Conservation (phyloP, 2,888 invertebrate species). For the Emmelina monodactyla region DNA sequence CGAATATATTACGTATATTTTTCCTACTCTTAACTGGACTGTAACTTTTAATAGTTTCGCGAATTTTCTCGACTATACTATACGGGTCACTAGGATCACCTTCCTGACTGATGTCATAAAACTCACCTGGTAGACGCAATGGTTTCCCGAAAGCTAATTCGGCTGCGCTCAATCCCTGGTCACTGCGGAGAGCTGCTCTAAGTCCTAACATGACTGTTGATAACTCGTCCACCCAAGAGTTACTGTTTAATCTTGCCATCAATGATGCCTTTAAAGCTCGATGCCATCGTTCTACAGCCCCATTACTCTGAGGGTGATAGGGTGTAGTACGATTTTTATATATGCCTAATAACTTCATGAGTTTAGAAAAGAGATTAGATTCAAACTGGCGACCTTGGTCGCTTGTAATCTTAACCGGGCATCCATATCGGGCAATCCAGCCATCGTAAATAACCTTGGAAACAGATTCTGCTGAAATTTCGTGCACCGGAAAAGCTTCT, state of each 20-base stretch:
- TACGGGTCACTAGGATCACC: constrained; percentile 1
- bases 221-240: constrained; percentile 20
- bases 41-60: constrained; percentile 3
- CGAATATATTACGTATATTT: constrained; percentile 2
- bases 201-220: constrained; percentile 22
- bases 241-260: constrained; percentile 2
- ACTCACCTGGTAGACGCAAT: constrained; percentile 12
- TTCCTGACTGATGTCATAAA: background rate
- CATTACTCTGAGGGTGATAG: constrained; percentile 16
- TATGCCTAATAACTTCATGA: constrained; percentile 11
- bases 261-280: constrained; percentile 8
- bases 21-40: constrained; percentile 6
- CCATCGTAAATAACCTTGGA: constrained; percentile 13
- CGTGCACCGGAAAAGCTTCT: no score
- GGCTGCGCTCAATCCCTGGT: constrained; percentile 10
- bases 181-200: constrained; percentile 9
- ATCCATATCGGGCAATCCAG: constrained; percentile 16
- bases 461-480: no score
- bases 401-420: constrained; percentile 10
- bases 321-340: constrained; percentile 13
- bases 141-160: constrained; percentile 13
- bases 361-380: constrained; percentile 21
- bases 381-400: constrained; percentile 19
- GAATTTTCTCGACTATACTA: constrained; percentile 1
- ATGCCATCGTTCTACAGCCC: constrained; percentile 10